Evolutionary conservation across 2,113 vertebrate genomes (phyloP), one percentile per base, ranked within the genome.

Genomic region (Nerophis ophidion): DNA sequence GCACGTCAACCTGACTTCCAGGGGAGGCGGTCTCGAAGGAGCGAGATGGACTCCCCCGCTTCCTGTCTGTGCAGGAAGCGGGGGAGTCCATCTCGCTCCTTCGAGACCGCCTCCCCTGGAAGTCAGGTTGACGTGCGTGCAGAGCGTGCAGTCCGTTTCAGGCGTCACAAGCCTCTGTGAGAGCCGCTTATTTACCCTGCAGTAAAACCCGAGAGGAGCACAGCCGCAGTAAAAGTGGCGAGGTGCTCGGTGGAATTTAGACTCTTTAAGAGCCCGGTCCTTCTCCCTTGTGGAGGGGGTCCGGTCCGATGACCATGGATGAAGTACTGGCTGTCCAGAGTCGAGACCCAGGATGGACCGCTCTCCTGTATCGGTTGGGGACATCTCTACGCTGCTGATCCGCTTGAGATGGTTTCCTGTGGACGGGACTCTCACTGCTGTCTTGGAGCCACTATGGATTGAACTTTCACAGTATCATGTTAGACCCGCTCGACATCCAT

Each of bases 161-260:
- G 87, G 81, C 82, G 82, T 87, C 87, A 87, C 83, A 87, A 83
- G 85, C 75, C 81, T 72, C 79, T 82, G 76, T 88, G 85, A 89
- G 80, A 84, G 77, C 70, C 57, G 71, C 75, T 75, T 89, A 81
- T 90, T 89, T 90, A 87, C 80, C 80, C 79, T 81, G 84, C 87
- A 88, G 87, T 89, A 89, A 90, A 88, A 82, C 40, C 73, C 60
- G 76, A 88, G 81, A 82, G 83, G 81, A 87, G 76, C 79, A 81
- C 84, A 86, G 77, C 65, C 78, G 76, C 76, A 79, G 77, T 85
- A 83, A 85, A 88, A 82, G 66, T 70, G 66, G 71, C 79, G 72
- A 74, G 57, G 71, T 72, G 64, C 72, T 84, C 74, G 66, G 64
- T 67, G 79, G 78, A 80, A 69, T n/a, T 79, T 83, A 84, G 79